Evolutionary conservation across 2,888 invertebrate genomes (phyloP).

Genomic region (Plagodis pulveraria): DNA sequence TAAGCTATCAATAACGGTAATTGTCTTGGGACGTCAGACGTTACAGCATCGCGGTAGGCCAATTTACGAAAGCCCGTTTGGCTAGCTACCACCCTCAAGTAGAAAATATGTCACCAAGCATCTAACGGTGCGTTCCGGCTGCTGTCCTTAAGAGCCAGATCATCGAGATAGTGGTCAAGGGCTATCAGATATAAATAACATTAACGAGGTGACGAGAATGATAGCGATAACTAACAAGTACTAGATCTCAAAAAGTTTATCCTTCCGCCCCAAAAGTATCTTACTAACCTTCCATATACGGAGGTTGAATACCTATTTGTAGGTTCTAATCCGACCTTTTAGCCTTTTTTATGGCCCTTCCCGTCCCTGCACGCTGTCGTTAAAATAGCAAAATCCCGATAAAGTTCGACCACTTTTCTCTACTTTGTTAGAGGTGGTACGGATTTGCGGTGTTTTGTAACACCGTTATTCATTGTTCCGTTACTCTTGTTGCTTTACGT

Average conservation of each 20-base stretch:
- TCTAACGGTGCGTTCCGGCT: no score
- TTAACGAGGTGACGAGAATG: no score
- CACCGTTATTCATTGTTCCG: slow-evolving; percentile 22
- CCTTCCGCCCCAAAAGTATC: slow-evolving; percentile 2
- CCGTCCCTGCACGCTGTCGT: slow-evolving; percentile 30
- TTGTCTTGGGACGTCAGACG: no score
- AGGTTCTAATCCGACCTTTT: slow-evolving; percentile 36
- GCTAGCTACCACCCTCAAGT: no score
- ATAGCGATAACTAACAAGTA: background rate
- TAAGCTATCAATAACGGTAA: no score
- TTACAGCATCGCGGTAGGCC: no score
- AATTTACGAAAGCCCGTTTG: no score
- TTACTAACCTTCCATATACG: slow-evolving; percentile 10
- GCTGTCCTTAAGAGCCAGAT: no score
- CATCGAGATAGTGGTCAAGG: no score
- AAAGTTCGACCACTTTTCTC: slow-evolving; percentile 36
- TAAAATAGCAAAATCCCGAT: slow-evolving; percentile 38
- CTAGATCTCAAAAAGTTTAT: slow-evolving; percentile 4
- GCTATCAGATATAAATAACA: no score
- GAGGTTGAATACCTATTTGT: slow-evolving; percentile 35
- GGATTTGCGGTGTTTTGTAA: slow-evolving; percentile 19
- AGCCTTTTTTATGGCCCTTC: slow-evolving; percentile 36
- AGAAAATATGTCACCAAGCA: no score
- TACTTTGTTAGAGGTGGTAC: slow-evolving; percentile 30
- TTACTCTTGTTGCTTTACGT: slow-evolving; percentile 9